Evolutionary conservation across 1,140 invertebrate species (phyloP).

Genomic region (Dendroctonus valens): DNA sequence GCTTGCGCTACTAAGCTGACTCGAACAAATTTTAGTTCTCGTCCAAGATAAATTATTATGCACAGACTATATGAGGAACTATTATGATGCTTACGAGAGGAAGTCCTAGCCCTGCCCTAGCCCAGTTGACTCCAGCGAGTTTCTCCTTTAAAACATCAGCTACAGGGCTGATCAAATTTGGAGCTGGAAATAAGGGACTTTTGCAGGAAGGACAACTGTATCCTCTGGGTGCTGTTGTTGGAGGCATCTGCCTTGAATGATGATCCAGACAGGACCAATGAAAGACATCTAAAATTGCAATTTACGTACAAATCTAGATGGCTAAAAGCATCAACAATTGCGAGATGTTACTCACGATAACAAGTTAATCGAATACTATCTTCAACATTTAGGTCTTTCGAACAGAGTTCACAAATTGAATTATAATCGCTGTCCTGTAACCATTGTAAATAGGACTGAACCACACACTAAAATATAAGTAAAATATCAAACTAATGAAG

Average conservation of each 20-base stretch:
- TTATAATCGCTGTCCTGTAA: slow-evolving; percentile 96
- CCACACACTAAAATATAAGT: slow-evolving; percentile 78
- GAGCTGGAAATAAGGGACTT: slow-evolving; percentile 74
- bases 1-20: no score
- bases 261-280: slow-evolving; percentile 88
- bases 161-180: slow-evolving; percentile 84
- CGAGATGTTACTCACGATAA: slow-evolving; percentile 63
- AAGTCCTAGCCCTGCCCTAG: slow-evolving; percentile 77
- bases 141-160: slow-evolving; percentile 78
- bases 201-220: slow-evolving; percentile 86
- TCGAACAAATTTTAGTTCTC: no score
- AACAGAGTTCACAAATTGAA: slow-evolving; percentile 85
- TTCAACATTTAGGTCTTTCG: slow-evolving; percentile 70
- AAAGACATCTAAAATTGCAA: slow-evolving; percentile 72
- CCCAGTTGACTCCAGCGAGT: slow-evolving; percentile 80
- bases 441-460: slow-evolving; percentile 97
- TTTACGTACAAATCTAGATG: background rate
- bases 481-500: background rate
- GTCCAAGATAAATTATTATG: no score
- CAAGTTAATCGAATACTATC: slow-evolving; percentile 88
- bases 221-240: slow-evolving; percentile 87
- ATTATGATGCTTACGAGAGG: slow-evolving; percentile 63
- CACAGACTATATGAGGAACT: no score
- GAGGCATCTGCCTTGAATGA: slow-evolving; percentile 71
- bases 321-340: no score